A percentile compares a stretch with the other conserved stretches of the same genome.
Conservation (phyloP, 1,140 invertebrate species). For the Rhynchophorus ferrugineus region DNA sequence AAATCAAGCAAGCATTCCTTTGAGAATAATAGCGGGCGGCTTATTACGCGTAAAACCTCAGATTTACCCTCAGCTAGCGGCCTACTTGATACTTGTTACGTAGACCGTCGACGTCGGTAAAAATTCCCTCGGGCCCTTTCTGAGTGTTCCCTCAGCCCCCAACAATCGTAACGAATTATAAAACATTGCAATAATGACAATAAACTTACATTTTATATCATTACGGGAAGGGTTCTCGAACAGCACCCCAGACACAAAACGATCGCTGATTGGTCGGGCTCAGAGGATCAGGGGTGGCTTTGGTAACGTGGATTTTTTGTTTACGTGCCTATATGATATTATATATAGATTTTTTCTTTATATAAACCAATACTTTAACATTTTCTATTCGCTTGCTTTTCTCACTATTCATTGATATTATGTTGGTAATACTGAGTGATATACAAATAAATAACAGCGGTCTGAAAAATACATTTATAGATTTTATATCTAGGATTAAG, state of each 20-base stretch:
- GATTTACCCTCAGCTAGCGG: constrained; percentile 18
- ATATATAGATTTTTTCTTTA: too few species aligned
- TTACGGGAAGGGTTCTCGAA: constrained; percentile 19
- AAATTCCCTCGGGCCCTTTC: constrained; percentile 23
- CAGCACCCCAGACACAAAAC: constrained; percentile 11
- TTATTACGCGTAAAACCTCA: constrained; percentile 23
- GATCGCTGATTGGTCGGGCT: not conserved
- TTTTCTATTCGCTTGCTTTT: too few species aligned
- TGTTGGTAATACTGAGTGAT: too few species aligned
- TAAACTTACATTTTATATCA: constrained; percentile 24
- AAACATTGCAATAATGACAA: constrained; percentile 25
- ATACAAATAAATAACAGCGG: too few species aligned
- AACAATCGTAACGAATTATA: constrained; percentile 26
- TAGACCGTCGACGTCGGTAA: constrained; percentile 10
- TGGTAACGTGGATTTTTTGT: too few species aligned
- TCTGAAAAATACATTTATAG: too few species aligned
- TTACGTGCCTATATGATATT: too few species aligned
- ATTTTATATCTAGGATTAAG: too few species aligned
- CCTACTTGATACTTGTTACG: constrained; percentile 24
- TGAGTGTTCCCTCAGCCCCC: constrained; percentile 18
- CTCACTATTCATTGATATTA: too few species aligned
- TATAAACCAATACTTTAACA: too few species aligned
- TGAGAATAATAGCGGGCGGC: constrained; percentile 15
- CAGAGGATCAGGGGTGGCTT: not conserved
- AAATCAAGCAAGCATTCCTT: too few species aligned